Percentiles rank a stretch among this genome's conserved stretches.
Evolutionary conservation across 1,140 invertebrate species (phyloP).

Genomic region (Heliothis virescens): DNA sequence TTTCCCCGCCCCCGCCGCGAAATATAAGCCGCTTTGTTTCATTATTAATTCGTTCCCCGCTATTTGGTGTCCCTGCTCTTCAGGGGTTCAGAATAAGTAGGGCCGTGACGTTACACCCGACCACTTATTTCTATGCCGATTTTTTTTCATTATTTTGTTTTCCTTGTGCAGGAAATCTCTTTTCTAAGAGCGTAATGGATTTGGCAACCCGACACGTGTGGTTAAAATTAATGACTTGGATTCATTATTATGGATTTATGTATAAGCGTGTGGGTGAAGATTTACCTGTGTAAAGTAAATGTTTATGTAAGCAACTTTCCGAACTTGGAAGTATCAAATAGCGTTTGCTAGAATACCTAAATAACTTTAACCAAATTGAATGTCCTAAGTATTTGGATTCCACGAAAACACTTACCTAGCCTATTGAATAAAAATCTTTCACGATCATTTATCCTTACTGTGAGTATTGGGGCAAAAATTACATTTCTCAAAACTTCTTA

Average conservation of each 20-base stretch:
- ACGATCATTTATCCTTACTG: not conserved
- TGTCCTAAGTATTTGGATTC: no score
- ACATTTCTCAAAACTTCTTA: constrained; percentile 26
- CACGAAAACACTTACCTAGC: no score
- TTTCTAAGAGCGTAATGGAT: constrained; percentile 24
- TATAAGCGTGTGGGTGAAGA: constrained; percentile 1
- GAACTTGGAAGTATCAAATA: no score
- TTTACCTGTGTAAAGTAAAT: not conserved
- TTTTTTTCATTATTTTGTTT: constrained; percentile 62
- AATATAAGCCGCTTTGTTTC: constrained; percentile 77
- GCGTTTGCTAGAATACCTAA: no score
- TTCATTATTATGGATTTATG: constrained; percentile 20
- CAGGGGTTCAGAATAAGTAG: constrained; percentile 73
- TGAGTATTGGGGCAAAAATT: not conserved
- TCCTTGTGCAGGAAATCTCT: constrained; percentile 44
- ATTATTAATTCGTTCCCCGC: constrained; percentile 80
- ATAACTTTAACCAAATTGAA: no score
- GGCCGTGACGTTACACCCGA: constrained; percentile 65
- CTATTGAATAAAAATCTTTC: not conserved
- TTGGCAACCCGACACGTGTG: constrained; percentile 10
- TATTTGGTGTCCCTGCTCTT: constrained; percentile 83
- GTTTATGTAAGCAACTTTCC: not conserved
- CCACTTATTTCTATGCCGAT: constrained; percentile 56
- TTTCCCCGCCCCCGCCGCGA: constrained; percentile 56
- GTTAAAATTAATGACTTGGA: not conserved